phyloP scores from a whole-genome alignment of 2,888 invertebrate species.

The Pollenia labialis region DNA sequence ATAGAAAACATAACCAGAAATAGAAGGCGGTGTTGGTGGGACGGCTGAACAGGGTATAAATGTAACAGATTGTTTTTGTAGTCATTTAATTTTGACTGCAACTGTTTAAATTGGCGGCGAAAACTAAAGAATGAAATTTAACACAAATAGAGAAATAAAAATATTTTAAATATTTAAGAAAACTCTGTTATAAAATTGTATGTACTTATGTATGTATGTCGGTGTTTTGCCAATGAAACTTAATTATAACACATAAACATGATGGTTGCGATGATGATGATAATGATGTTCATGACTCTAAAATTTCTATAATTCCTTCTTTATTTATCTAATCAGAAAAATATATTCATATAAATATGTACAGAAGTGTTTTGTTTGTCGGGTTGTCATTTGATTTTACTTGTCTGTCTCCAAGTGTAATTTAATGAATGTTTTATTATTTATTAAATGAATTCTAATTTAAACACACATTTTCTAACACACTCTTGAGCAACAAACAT shows the following conservation, averaged over 20 bases:
- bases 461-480: background rate
- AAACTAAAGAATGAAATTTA: constrained; percentile 9
- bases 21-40: background rate
- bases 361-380: background rate
- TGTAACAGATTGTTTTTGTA: background rate
- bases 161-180: constrained; percentile 9
- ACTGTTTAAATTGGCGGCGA: constrained; percentile 46
- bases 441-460: constrained; percentile 8
- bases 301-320: constrained; percentile 18
- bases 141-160: background rate
- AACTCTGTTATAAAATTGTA: constrained; percentile 8
- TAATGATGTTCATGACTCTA: background rate
- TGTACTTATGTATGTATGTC: background rate
- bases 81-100: background rate
- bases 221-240: constrained; percentile 20
- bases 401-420: background rate
- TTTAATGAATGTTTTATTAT: background rate
- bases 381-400: background rate
- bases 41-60: background rate
- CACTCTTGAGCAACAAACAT: background rate
- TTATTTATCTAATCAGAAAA: background rate
- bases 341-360: too few relatives aligned
- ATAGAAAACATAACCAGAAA: background rate
- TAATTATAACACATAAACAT: background rate
- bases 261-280: background rate